Percentiles rank a stretch among this genome's conserved stretches.
Evolutionary conservation across 1,140 invertebrate species (phyloP).

Genomic region (Drosophila aff.): DNA sequence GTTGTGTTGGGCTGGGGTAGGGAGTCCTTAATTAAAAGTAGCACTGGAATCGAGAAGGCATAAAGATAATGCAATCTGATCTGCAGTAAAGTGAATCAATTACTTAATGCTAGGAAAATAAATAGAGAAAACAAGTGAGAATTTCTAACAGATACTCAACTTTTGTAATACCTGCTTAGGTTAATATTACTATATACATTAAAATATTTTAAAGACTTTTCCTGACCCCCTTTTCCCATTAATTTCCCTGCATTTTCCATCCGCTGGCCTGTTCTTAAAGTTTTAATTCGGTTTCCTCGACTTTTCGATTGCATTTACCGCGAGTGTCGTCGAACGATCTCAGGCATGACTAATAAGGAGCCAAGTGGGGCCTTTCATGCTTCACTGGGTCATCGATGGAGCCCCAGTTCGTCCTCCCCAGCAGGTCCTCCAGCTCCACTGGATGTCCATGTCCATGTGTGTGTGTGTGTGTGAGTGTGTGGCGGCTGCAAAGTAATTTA

Average conservation of each 20-base stretch:
- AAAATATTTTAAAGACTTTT: no score
- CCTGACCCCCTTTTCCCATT: background rate
- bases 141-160: no score
- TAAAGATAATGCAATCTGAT: constrained; percentile 20
- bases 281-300: constrained; percentile 16
- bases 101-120: background rate
- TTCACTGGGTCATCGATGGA: constrained; percentile 65
- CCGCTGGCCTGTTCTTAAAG: background rate
- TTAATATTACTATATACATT: background rate
- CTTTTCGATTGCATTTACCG: constrained; percentile 43
- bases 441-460: background rate
- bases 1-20: background rate
- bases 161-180: no score
- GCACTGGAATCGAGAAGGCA: constrained; percentile 1
- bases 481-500: constrained; percentile 74
- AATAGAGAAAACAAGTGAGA: background rate
- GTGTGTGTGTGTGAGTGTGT: background rate
- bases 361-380: constrained; percentile 69
- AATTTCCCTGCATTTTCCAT: background rate
- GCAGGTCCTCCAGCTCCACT: background rate
- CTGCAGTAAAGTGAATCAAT: constrained; percentile 5
- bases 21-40: constrained; percentile 21
- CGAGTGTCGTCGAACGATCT: constrained; percentile 55
- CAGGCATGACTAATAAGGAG: constrained; percentile 70
- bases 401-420: background rate